A percentile compares a stretch with the other conserved stretches of the same genome.
phyloP scores from a whole-genome alignment of 2,113 vertebrate species.

The Cebus imitator region DNA sequence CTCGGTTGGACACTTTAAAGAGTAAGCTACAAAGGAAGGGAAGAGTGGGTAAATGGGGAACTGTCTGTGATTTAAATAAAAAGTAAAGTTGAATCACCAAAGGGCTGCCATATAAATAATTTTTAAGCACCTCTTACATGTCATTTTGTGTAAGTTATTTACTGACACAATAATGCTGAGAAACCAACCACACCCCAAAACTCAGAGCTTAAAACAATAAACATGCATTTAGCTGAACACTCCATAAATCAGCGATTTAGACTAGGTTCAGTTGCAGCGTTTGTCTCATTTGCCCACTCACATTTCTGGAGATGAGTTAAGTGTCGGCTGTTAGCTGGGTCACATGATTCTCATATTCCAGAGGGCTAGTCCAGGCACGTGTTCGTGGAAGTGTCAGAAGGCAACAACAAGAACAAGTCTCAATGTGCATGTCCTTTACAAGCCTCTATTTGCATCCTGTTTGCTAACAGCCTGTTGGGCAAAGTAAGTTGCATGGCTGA shows the following conservation, averaged over 20 bases:
- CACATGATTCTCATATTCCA: neutral
- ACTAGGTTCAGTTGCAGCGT: neutral
- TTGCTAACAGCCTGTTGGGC: neutral
- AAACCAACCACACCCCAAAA: neutral
- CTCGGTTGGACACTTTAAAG: neutral
- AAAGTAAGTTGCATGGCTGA: neutral
- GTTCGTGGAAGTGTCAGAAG: neutral
- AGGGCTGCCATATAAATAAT: neutral
- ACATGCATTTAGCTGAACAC: neutral
- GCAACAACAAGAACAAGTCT: neutral
- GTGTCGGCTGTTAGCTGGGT: neutral
- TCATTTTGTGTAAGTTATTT: neutral
- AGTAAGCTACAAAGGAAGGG: neutral
- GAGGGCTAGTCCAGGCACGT: neutral
- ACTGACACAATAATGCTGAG: neutral
- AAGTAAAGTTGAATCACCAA: constrained; percentile 1
- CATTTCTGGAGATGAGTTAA: neutral
- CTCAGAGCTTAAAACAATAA: neutral
- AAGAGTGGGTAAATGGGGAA: neutral
- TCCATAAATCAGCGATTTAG: neutral
- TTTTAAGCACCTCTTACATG: neutral
- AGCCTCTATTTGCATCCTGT: neutral
- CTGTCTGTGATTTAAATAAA: neutral
- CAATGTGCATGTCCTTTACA: neutral
- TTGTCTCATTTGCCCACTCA: neutral